Base-by-base conservation (phyloP, 2,797 vertebrate species). In the Atherinosoma microstoma region DNA sequence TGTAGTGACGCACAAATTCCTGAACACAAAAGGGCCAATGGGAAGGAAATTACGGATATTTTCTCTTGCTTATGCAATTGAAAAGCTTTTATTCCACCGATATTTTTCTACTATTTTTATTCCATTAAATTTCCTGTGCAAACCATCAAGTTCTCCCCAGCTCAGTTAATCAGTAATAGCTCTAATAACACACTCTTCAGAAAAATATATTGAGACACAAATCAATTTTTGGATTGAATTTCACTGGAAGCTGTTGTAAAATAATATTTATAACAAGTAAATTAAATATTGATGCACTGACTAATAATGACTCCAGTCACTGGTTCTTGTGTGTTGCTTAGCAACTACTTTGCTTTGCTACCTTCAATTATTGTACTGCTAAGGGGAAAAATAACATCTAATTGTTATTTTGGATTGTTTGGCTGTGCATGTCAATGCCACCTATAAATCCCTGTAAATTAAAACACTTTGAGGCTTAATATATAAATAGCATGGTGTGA, bases 1-100 rank as follows among this genome's bases (percentile, higher is more conserved):
- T 76, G 75, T 93, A 93, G 85, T 92, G 94, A 61, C 30, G 64
- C 59, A 94, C 91, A 94, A 96, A 95, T 75, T 93, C 92, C 94
- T 96, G 78, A 34, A 87, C 36, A 90, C 34, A 68, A 74, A 30
- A 86, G n/a, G 1, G 12, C 29, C 11, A 84, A 64, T 4, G 61
- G 18, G 61, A 0, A 54, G 32, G 16, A 78, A 58, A 60, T 36
- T 0, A 60, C 49, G 15, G 10, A n/a, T 64, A 40, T 45, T 47
- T 32, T 61, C 3, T 24, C n/a, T 51, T 30, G 18, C 20, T 34
- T 60, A 20, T n/a, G 32, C 36, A 29, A 62, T 64, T 54, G 65
- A 64, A 76, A 74, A 63, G 16, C 27, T 77, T 35, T 64, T 9
- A 69, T 32, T 73, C 11, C 10, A 67, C 6, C 47, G 53, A 54